A percentile compares a stretch with the other conserved stretches of the same genome.
Conservation (phyloP, 2,797 vertebrate species). For the Synaphobranchus kaupii region DNA sequence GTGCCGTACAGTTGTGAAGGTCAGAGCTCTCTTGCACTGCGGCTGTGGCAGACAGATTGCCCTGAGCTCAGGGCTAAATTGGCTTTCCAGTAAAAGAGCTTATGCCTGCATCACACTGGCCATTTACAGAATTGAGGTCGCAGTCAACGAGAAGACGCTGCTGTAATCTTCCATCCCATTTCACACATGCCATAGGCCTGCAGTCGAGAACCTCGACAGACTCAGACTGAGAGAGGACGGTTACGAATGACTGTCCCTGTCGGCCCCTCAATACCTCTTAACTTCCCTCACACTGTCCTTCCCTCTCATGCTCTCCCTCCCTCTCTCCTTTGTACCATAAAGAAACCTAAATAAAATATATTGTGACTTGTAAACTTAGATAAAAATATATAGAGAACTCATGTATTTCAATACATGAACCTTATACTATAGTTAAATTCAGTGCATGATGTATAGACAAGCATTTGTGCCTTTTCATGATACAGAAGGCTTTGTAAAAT, state of each 20-base stretch:
- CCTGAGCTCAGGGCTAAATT: conserved; percentile 78
- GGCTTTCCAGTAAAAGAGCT: conserved; percentile 82
- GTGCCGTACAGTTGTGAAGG: not conserved
- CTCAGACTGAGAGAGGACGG: not conserved
- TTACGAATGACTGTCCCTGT: not conserved
- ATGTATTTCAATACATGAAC: not conserved
- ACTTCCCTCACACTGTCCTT: not conserved
- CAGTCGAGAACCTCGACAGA: not conserved
- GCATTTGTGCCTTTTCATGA: not conserved
- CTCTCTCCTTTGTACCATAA: not conserved
- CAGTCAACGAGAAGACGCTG: conserved; percentile 58
- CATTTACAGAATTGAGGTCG: conserved; percentile 72
- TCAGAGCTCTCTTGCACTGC: conserved; percentile 40
- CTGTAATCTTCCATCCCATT: conserved; percentile 57
- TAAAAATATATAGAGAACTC: not conserved
- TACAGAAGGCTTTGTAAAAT: not conserved
- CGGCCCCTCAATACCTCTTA: not conserved
- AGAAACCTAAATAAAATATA: no score
- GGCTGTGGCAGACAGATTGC: conserved; percentile 71
- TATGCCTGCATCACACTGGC: conserved; percentile 71
- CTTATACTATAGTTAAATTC: not conserved
- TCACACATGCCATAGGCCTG: not conserved
- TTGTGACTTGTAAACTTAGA: not conserved
- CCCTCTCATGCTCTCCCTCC: not conserved
- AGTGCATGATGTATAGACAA: not conserved